Conservation (phyloP, 2,888 invertebrate species). For the Himalopsyche anomala region DNA sequence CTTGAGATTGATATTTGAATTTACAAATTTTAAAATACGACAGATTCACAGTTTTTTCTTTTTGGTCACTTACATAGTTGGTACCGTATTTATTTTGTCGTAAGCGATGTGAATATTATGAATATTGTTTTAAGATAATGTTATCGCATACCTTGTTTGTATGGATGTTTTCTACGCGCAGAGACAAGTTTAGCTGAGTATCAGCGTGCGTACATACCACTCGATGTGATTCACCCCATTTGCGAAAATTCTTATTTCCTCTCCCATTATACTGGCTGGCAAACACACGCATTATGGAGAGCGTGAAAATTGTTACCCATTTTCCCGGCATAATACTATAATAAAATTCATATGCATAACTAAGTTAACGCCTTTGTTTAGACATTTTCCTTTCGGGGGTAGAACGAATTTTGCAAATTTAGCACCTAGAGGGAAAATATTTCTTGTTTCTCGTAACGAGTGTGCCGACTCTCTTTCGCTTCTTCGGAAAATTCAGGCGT, state of each 20-base stretch:
- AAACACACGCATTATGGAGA: conserved; percentile 63
- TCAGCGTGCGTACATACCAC: neutral
- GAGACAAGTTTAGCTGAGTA: neutral
- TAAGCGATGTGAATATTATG: too few relatives aligned
- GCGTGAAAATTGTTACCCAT: conserved; percentile 61
- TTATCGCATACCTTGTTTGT: too few relatives aligned
- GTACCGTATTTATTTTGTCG: too few relatives aligned
- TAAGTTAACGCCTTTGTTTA: conserved; percentile 65
- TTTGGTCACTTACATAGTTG: too few relatives aligned
- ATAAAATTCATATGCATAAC: conserved; percentile 66
- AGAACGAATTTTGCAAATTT: conserved; percentile 58
- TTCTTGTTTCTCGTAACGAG: conserved; percentile 63
- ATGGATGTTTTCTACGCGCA: too few relatives aligned
- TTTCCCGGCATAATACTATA: conserved; percentile 62
- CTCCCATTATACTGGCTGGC: conserved; percentile 50
- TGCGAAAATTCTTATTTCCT: conserved; percentile 54
- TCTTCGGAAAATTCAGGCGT: conserved; percentile 18
- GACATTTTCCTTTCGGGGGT: conserved; percentile 58
- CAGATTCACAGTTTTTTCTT: too few relatives aligned
- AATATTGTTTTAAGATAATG: too few relatives aligned
- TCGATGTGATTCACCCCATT: conserved; percentile 39
- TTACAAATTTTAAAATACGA: too few relatives aligned
- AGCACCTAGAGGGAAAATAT: conserved; percentile 61
- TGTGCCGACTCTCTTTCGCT: conserved; percentile 44
- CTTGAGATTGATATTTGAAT: too few relatives aligned